Evolutionary conservation across 1,140 invertebrate genomes (phyloP), one percentile per base, ranked within the genome.

Genomic region (Cotesia typhae): DNA sequence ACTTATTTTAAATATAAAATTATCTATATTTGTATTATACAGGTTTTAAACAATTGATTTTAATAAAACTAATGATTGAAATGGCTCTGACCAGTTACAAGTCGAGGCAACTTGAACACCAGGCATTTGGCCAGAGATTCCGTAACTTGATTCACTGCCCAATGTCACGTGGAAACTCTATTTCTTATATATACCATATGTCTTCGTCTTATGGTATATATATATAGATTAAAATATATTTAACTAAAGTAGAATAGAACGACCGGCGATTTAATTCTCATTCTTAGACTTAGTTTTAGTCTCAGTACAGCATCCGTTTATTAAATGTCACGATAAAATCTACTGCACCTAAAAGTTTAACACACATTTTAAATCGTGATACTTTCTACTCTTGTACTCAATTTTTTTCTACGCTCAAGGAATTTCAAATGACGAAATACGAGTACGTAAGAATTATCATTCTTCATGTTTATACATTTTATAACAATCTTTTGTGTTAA

Each of bases 91-190:
- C 14, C n/a, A 37, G 38, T 38, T 37, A 38, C 12, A n/a, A 41
- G 28, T 1, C 4, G 4, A 67, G 14, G 6, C 10, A 14, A 67
- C 14, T 53, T 28, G 35, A 37, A 4, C 7, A 28, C 64, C 17
- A 60, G 78, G 79, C 79, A 53, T 7, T 1, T 59, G 57, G 79
- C 78, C 79, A 79, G 71, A 47, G 60, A 37, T n/a, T 51, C 65
- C 55, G 61, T 20, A 64, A 72, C 28, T 78, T 80, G 77, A 74
- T 68, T 57, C 65, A 14, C 67, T 64, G 79, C 79, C 77, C 78
- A 80, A 77, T 77, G 76, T 76, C 74, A 73, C 14, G 70, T 68
- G 52, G 20, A 70, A 75, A 75, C 74, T 2, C 28, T 28, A 28
- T 28, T 28, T 28, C 2, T 68, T 69, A 57, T 71, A 69, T 68